phyloP scores from a whole-genome alignment of 2,113 vertebrate species.

The Caracal caracal region DNA sequence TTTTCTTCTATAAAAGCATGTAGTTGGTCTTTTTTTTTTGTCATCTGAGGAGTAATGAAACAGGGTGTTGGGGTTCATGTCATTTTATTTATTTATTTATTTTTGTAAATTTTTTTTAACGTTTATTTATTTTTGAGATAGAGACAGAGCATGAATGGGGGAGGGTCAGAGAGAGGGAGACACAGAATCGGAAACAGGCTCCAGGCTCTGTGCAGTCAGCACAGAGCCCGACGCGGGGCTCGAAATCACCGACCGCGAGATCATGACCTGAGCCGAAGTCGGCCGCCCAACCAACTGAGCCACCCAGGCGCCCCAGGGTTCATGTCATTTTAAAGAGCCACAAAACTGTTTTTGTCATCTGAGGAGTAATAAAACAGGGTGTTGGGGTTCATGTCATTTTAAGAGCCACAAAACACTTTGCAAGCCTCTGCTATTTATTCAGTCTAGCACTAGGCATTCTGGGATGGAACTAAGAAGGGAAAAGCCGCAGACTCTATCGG shows the following conservation, averaged over 20 bases:
- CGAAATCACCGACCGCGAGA: too few relatives aligned
- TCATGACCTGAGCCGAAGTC: too few relatives aligned
- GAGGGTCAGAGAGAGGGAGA: too few relatives aligned
- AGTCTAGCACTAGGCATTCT: not conserved
- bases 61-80: not conserved
- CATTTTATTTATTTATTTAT: too few relatives aligned
- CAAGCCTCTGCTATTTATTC: not conserved
- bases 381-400: not conserved
- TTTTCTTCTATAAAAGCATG: slow-evolving; percentile 3
- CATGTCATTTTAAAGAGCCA: slow-evolving; percentile 17
- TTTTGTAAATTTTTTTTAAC: too few relatives aligned
- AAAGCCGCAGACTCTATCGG: not conserved
- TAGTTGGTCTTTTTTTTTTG: not conserved
- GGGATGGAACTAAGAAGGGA: not conserved
- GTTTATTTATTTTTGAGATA: too few relatives aligned
- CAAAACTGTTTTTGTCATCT: not conserved
- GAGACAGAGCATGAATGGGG: too few relatives aligned
- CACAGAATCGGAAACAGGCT: too few relatives aligned
- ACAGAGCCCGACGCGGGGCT: too few relatives aligned
- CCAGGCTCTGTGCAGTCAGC: too few relatives aligned
- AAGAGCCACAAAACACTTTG: not conserved
- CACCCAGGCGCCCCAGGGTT: too few relatives aligned
- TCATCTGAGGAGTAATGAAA: not conserved
- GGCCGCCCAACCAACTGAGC: too few relatives aligned
- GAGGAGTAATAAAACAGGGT: not conserved